Base-by-base conservation (phyloP, 2,797 vertebrate species). In the Onychomys torridus region DNA sequence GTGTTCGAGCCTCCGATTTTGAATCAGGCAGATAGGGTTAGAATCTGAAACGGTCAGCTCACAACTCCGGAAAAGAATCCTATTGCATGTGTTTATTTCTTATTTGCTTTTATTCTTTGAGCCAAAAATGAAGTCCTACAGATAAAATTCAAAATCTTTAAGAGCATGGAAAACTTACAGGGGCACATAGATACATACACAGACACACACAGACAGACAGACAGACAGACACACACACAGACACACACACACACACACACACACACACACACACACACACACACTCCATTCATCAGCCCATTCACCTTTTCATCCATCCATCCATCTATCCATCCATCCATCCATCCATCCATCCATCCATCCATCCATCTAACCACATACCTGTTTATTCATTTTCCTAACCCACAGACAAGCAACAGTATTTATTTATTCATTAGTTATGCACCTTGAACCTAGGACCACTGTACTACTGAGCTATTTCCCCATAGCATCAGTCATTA, bases 101-200 rank as follows among this genome's bases (percentile, higher is more conserved):
- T 61, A 69, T 0, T 37, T 21, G 11, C 0, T 65, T 94, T 65
- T 87, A 84, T 84, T 95, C 34, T 90, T 79, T 90, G 59, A 95
- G 29, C 34, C 29, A 40, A 94, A 95, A 84, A 34, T 23, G 55
- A 10, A 90, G 19, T 21, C 19, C 34, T 34, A 59, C 23, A 59
- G 46, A 79, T 95, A 16, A 76, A 95, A 69, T 75, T 92, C 52
- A 89, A 69, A 86, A 90, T 79, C 25, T 57, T 19, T 67, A 87
- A 93, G 49, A 27, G 52, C 16, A 78, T 55, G 17, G 32, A 89
- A 91, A 94, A 86, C 32, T 40, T n/a, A n/a, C 37, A 32, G 55
- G 13, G 11, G 73, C 9, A 83, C 13, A n/a, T 23, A 37, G 40
- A 34, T 32, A 77, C 75, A 37, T 77, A 37, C 17, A 2, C 27